Conservation (phyloP, 2,797 vertebrate species). For the Enteromius treurensis region DNA sequence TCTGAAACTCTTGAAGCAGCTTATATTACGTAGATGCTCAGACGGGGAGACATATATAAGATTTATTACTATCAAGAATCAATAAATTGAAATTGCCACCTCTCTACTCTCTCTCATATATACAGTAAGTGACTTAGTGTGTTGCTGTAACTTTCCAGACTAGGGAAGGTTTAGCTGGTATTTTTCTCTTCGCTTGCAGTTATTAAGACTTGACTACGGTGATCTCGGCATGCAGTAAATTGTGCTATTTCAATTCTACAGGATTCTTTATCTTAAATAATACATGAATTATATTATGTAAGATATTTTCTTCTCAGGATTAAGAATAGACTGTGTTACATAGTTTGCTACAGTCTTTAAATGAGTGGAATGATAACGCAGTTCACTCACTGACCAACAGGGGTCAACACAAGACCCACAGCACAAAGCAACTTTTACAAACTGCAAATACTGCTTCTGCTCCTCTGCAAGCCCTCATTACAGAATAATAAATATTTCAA, state of each 20-base stretch:
- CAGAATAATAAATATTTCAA: background rate
- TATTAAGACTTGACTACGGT: background rate
- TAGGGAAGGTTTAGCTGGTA: background rate
- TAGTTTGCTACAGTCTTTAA: background rate
- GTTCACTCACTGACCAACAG: conserved; percentile 54
- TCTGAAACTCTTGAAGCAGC: conserved; percentile 22
- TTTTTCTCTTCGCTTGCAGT: background rate
- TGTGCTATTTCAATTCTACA: background rate
- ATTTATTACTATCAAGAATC: conserved; percentile 6
- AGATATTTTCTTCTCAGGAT: background rate
- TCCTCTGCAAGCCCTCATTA: conserved; percentile 3
- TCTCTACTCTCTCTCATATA: background rate
- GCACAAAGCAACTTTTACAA: background rate
- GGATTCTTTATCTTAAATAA: background rate
- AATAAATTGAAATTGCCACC: background rate
- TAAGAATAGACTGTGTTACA: background rate
- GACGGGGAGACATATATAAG: background rate
- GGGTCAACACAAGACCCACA: conserved; percentile 54
- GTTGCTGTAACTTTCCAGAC: background rate
- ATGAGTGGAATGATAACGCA: conserved; percentile 19
- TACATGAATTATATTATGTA: background rate
- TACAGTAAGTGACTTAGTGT: too few relatives aligned
- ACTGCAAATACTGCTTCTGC: background rate
- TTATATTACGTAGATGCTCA: background rate
- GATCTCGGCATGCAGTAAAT: background rate